A percentile compares a stretch with the other conserved stretches of the same genome.
Evolutionary conservation across 2,113 vertebrate genomes (phyloP).

Genomic region (Terrapene triunguis): DNA sequence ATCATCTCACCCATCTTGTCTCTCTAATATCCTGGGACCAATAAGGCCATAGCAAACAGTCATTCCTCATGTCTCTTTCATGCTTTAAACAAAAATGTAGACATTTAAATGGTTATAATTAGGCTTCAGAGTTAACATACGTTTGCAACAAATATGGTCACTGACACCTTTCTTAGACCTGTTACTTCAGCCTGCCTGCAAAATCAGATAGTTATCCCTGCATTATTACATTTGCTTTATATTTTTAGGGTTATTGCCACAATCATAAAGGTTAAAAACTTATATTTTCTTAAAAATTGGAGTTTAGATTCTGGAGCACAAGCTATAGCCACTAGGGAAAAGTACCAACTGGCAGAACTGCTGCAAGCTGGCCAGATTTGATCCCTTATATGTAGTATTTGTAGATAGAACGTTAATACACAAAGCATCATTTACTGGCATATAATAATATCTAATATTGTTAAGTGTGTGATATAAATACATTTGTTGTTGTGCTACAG

Average conservation of each 20-base stretch:
- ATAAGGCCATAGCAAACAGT: neutral
- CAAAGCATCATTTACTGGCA: neutral
- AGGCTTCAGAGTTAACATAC: neutral
- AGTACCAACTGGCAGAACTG: too few species aligned
- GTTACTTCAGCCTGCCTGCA: neutral
- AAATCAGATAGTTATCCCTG: neutral
- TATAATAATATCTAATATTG: neutral
- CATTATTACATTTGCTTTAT: neutral
- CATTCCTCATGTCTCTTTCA: neutral
- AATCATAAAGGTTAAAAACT: neutral
- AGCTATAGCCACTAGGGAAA: too few species aligned
- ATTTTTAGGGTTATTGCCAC: neutral
- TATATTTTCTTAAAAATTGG: neutral
- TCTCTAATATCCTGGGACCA: neutral
- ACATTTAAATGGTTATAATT: neutral
- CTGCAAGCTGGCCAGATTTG: neutral
- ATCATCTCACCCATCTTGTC: neutral
- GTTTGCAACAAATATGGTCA: neutral
- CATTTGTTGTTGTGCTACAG: neutral
- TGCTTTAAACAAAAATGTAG: neutral
- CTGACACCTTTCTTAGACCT: neutral
- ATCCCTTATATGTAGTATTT: neutral
- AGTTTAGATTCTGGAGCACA: neutral
- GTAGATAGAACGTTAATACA: neutral
- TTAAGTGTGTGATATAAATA: slow-evolving; percentile 15